These are phyloP conservation scores for Drosophila merina DNA, from an alignment of 2,888 invertebrate species.

Conservation along the genomic window DNA sequence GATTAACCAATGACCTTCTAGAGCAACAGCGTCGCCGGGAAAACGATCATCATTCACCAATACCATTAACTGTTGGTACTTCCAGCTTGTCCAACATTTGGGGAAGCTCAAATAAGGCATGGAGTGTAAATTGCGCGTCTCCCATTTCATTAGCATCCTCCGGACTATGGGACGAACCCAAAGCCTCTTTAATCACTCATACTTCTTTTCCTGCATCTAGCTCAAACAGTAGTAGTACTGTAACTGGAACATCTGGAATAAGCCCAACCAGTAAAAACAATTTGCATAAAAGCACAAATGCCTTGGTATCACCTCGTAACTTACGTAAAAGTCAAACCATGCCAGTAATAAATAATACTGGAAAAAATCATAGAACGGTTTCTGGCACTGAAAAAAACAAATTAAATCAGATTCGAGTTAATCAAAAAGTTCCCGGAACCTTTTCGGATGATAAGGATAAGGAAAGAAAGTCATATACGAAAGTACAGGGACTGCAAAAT, in stretches of 20 bases:
- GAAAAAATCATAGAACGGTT: conserved; percentile 29
- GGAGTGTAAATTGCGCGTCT: conserved; percentile 57
- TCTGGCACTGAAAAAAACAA: conserved; percentile 44
- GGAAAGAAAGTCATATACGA: conserved; percentile 42
- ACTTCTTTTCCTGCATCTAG: conserved; percentile 33
- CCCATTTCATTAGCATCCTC: conserved; percentile 3
- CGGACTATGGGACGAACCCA: conserved; percentile 87
- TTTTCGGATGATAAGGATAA: conserved; percentile 37
- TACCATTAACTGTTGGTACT: conserved; percentile 17
- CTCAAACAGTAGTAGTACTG: conserved; percentile 23
- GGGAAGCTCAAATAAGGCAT: conserved; percentile 71
- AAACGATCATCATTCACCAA: conserved; percentile 57
- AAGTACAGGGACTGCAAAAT: conserved; percentile 32
- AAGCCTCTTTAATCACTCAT: not conserved
- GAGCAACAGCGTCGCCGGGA: conserved; percentile 61
- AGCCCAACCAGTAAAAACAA: conserved; percentile 31
- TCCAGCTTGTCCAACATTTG: conserved; percentile 66
- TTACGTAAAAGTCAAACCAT: conserved; percentile 82
- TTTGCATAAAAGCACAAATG: conserved; percentile 27
- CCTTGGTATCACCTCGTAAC: conserved; percentile 61
- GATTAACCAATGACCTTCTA: conserved; percentile 76
- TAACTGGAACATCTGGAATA: conserved; percentile 70
- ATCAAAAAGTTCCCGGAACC: conserved; percentile 15
- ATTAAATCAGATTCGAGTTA: conserved; percentile 16
- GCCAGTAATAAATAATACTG: conserved; percentile 71